Evolutionary conservation across 1,140 invertebrate genomes (phyloP).

Genomic region (Halyomorpha halys): DNA sequence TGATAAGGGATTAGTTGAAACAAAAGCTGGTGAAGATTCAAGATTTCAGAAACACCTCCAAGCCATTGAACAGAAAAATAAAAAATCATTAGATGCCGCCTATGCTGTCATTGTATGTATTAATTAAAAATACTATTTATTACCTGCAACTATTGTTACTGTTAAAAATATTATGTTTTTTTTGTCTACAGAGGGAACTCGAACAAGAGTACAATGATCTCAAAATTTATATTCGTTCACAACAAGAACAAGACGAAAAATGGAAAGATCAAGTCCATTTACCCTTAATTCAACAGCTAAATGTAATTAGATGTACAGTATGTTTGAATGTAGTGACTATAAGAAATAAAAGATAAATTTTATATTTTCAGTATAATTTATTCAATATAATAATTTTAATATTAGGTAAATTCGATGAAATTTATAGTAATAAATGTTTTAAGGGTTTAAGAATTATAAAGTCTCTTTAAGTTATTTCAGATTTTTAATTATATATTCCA

Average conservation of each 20-base stretch:
- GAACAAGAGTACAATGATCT: conserved; percentile 41
- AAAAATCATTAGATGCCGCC: neutral
- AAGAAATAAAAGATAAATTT: neutral
- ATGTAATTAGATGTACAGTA: conserved; percentile 20
- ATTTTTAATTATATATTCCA: conserved; percentile 1
- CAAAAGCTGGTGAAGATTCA: neutral
- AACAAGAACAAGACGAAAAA: conserved; percentile 30
- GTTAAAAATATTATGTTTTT: neutral
- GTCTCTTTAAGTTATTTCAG: neutral
- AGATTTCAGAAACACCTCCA: conserved; percentile 1
- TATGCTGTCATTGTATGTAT: neutral
- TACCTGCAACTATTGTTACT: neutral
- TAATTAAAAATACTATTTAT: neutral
- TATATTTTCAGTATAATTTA: neutral
- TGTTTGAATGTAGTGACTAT: conserved; percentile 4
- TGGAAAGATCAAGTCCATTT: conserved; percentile 18
- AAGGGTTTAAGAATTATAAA: no score
- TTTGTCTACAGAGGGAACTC: conserved; percentile 37
- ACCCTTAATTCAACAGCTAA: conserved; percentile 20
- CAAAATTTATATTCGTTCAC: conserved; percentile 32
- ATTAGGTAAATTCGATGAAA: no score
- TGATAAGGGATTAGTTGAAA: conserved; percentile 7
- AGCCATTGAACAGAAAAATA: neutral
- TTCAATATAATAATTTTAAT: neutral
- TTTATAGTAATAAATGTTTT: no score